Evolutionary conservation across 2,113 vertebrate genomes (phyloP).

Genomic region (Prietella phreatophila): DNA sequence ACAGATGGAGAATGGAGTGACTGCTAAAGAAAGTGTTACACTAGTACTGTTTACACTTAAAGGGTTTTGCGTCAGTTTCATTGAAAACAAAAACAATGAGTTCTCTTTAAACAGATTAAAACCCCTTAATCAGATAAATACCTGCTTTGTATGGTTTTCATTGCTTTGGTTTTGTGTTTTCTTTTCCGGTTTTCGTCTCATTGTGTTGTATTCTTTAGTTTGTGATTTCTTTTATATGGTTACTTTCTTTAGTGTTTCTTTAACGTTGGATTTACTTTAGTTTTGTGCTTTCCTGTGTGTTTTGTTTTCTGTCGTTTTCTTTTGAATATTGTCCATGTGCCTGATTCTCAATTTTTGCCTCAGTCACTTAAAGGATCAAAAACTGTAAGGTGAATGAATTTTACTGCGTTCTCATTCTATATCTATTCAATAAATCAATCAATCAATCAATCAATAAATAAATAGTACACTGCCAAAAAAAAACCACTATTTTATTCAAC

Average conservation of each 20-base stretch:
- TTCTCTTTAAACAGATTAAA: no score
- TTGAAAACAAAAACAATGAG: no score
- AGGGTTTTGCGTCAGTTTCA: no score
- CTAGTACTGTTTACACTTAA: no score
- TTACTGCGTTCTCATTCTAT: background rate
- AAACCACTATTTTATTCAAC: no score
- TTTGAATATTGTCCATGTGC: background rate
- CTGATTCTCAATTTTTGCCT: background rate
- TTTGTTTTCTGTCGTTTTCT: background rate
- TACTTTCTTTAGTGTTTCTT: background rate
- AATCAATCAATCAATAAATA: no score
- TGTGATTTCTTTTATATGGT: background rate
- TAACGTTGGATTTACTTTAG: background rate
- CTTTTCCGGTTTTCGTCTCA: background rate
- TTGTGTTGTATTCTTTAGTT: background rate
- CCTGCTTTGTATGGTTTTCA: background rate
- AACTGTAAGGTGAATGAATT: background rate
- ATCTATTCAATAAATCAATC: background rate
- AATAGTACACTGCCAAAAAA: no score
- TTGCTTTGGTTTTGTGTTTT: background rate
- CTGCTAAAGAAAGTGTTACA: background rate
- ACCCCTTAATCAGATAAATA: no score
- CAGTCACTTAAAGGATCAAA: background rate
- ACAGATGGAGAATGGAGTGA: background rate
- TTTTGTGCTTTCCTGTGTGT: background rate